These are phyloP conservation scores for Thymelicus sylvestris DNA, from an alignment of 2,888 invertebrate species.

Conservation along the genomic window DNA sequence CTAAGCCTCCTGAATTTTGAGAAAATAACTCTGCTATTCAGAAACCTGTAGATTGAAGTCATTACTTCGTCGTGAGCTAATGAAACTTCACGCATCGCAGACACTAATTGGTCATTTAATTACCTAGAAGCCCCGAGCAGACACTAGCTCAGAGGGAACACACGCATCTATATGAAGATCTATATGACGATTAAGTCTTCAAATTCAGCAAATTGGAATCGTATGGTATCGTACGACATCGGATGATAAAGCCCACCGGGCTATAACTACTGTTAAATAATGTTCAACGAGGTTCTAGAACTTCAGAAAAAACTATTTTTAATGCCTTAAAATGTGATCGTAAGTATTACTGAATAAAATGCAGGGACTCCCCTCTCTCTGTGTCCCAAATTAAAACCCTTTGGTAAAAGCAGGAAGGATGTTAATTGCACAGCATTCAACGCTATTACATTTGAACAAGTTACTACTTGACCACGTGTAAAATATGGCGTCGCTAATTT, in stretches of 20 bases:
- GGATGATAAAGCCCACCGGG: not conserved
- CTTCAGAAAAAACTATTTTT: too few relatives aligned
- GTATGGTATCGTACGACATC: not conserved
- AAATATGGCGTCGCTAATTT: slow-evolving; percentile 52
- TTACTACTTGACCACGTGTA: slow-evolving; percentile 29
- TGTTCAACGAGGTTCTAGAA: too few relatives aligned
- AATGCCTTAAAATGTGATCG: too few relatives aligned
- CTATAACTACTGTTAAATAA: too few relatives aligned
- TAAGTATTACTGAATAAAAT: not conserved
- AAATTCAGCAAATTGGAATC: not conserved
- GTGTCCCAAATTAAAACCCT: slow-evolving; percentile 2
- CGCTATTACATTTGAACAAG: slow-evolving; percentile 19
- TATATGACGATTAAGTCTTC: not conserved
- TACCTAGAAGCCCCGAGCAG: slow-evolving; percentile 17
- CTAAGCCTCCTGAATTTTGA: too few relatives aligned
- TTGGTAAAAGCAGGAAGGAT: slow-evolving; percentile 1
- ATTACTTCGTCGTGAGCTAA: slow-evolving; percentile 24
- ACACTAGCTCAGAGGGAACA: slow-evolving; percentile 17
- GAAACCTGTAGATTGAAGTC: too few relatives aligned
- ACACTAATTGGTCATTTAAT: slow-evolving; percentile 37
- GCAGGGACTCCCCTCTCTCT: not conserved
- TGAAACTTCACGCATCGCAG: slow-evolving; percentile 31
- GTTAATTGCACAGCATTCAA: slow-evolving; percentile 13
- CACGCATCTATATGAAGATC: not conserved
- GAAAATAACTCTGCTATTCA: too few relatives aligned